Evolutionary conservation across 2,888 invertebrate genomes (phyloP), one percentile per base, ranked within the genome.

Genomic region (Pyrocoelia pectoralis): DNA sequence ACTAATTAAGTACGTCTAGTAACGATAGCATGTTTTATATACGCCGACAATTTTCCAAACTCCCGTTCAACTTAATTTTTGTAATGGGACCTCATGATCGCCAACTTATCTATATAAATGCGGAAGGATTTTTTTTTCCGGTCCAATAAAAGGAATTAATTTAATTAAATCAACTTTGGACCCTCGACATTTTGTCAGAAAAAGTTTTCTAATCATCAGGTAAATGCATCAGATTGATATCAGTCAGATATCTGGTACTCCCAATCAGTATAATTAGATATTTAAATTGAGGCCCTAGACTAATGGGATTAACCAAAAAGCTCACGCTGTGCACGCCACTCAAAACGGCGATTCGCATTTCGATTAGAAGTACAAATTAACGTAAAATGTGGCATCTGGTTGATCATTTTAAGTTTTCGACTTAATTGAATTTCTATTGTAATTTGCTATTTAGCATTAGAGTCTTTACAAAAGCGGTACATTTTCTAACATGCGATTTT

Each of bases 261-360:
- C 67, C 74, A 74, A 74, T 74, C 74, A 72, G 69, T 68, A 67
- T 74, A 74, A 74, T 74, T 74, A 73, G 73, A 73, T 74, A 74
- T 74, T 74, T 73, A 74, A 74, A 74, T 74, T 72, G 69, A 62
- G 65, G 63, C 58, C 57, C 60, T 63, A 49, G 61, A 66, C 64
- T 69, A 67, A 69, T 69, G 69, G 65, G 64, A 69, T 69, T 69
- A 69, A 60, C 62, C 61, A 49, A 56, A 48, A 60, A 65, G 65
- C 55, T 61, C 61, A 61, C 60, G 64, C 65, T 61, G 62, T 63
- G 69, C 65, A 67, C 67, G 69, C 63, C 69, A 69, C 67, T 69
- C 69, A 67, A 62, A 61, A 61, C 60, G 58, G 29, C 61, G 67
- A 67, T 67, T 69, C 61, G 58, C 67, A 67, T 67, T 68, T 68